Percentiles rank a stretch among this genome's conserved stretches.
These are phyloP conservation scores for Vespertilio murinus DNA, from an alignment of 2,797 vertebrate species.

Conservation along the genomic window DNA sequence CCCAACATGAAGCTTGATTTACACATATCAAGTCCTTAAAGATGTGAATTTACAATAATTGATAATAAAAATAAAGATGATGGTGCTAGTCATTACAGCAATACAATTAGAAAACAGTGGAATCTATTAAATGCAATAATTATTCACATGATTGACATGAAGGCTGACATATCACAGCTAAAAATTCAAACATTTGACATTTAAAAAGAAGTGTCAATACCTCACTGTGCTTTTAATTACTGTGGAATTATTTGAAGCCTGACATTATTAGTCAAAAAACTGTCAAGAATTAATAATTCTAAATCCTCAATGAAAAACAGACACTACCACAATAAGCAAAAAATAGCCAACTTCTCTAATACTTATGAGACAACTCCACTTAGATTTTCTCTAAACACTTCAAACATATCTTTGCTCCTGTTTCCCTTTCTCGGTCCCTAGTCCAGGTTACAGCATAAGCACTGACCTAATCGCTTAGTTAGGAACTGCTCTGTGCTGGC, in stretches of 20 bases:
- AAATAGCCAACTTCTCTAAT: background rate
- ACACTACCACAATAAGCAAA: background rate
- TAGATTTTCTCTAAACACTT: background rate
- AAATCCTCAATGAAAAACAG: background rate
- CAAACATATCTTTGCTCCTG: background rate
- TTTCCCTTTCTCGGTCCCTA: background rate
- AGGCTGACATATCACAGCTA: background rate
- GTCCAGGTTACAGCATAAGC: background rate
- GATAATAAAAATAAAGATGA: constrained; percentile 10
- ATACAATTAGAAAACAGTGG: background rate
- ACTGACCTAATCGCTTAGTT: background rate
- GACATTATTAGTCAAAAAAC: constrained; percentile 54
- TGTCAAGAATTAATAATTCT: background rate
- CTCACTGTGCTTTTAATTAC: constrained; percentile 60
- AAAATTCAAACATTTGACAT: constrained; percentile 45
- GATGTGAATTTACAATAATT: constrained; percentile 22
- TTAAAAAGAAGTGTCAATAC: constrained; percentile 19
- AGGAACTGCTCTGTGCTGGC: background rate
- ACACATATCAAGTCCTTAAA: background rate
- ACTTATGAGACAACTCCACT: background rate
- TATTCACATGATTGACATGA: constrained; percentile 43
- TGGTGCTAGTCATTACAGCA: background rate
- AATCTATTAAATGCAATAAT: background rate
- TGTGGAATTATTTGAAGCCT: background rate
- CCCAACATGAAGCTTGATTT: background rate